Percentiles rank a stretch among this genome's conserved stretches.
Conservation (phyloP, 2,113 vertebrate genomes). For the Isichthys henryi region DNA sequence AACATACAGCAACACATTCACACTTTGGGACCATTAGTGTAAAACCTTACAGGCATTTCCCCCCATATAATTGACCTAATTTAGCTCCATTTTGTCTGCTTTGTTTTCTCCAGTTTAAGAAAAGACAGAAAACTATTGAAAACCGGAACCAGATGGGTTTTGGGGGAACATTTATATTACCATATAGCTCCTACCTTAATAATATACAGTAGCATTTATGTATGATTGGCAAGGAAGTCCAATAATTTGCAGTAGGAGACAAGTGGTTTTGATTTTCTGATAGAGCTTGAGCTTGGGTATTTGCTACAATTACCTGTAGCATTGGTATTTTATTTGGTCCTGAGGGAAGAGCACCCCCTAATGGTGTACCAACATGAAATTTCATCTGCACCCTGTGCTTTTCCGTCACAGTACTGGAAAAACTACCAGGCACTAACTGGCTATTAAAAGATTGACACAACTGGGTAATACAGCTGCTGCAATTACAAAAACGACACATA, state of each 20-base stretch:
- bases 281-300: not conserved
- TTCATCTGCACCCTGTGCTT: not conserved
- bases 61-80: not conserved
- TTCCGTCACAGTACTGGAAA: not conserved
- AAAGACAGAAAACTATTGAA: not conserved
- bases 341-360: not conserved
- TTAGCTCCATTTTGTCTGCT: not conserved
- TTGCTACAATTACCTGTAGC: not conserved
- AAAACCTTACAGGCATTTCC: too few relatives aligned
- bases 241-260: not conserved
- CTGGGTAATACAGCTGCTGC: not conserved
- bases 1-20: too few relatives aligned
- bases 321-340: not conserved
- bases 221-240: not conserved
- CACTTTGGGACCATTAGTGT: too few relatives aligned
- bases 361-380: not conserved
- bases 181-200: not conserved
- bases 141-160: not conserved
- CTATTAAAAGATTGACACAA: not conserved
- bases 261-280: not conserved
- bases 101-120: not conserved
- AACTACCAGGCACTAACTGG: not conserved
- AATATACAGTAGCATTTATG: not conserved
- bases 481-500: not conserved
- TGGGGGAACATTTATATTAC: not conserved